A percentile compares a stretch with the other conserved stretches of the same genome.
Evolutionary conservation across 2,888 invertebrate species (phyloP).

Genomic region (Salpingus planirostris): DNA sequence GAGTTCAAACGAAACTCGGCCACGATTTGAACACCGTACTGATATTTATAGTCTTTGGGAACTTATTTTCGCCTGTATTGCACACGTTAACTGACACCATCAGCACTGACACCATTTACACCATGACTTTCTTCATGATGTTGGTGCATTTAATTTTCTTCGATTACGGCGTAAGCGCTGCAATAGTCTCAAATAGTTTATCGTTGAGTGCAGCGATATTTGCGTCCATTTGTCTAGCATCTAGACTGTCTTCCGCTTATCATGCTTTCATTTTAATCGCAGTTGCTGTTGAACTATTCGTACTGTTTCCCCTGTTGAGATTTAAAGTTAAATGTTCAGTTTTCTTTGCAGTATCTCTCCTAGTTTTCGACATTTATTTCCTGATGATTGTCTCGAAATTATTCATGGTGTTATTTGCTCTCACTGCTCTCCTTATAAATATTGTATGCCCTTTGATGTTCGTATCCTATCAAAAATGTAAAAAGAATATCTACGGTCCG

Average conservation of each 20-base stretch:
- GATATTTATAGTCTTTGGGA: conserved; percentile 79
- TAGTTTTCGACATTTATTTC: conserved; percentile 44
- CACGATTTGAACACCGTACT: conserved; percentile 69
- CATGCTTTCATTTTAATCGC: conserved; percentile 88
- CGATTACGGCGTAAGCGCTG: conserved; percentile 82
- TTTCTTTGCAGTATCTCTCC: conserved; percentile 45
- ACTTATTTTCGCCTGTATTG: conserved; percentile 80
- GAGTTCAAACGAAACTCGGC: conserved; percentile 28
- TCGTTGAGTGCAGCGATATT: conserved; percentile 94
- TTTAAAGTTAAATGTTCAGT: conserved; percentile 51
- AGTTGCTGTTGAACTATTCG: conserved; percentile 80
- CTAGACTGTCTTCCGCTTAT: conserved; percentile 73
- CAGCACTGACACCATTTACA: conserved; percentile 95
- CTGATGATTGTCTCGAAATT: conserved; percentile 51
- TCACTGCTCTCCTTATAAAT: conserved; percentile 55
- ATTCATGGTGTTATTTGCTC: conserved; percentile 53
- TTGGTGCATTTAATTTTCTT: conserved; percentile 82
- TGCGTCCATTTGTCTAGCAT: conserved; percentile 90
- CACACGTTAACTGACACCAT: conserved; percentile 94
- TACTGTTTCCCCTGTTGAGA: conserved; percentile 75
- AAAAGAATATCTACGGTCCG: conserved; percentile 91
- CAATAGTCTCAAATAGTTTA: conserved; percentile 82
- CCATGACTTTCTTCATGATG: conserved; percentile 83
- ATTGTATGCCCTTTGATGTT: conserved; percentile 68
- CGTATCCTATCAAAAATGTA: conserved; percentile 66